A percentile compares a stretch with the other conserved stretches of the same genome.
These are phyloP conservation scores for Laterallus jamaicensis DNA, from an alignment of 2,113 vertebrate genomes.

Conservation along the genomic window DNA sequence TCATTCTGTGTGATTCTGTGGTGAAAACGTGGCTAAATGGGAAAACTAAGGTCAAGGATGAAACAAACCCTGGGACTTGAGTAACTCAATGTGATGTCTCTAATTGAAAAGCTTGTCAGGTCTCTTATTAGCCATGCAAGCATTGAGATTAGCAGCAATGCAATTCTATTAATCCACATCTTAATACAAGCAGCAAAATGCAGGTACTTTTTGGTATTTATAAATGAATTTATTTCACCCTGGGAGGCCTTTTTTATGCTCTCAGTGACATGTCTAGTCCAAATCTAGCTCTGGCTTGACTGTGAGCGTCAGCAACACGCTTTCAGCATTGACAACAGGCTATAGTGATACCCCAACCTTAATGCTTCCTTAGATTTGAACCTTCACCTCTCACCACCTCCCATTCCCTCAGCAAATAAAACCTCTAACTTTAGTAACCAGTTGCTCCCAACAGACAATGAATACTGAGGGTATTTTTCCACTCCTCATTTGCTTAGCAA, in stretches of 20 bases:
- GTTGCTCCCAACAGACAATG: background rate
- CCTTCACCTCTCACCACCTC: background rate
- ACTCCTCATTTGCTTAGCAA: background rate
- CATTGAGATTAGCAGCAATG: background rate
- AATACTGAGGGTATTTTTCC: background rate
- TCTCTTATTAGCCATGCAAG: background rate
- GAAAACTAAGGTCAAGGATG: background rate
- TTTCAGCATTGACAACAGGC: background rate
- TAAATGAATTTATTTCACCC: background rate
- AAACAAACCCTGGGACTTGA: background rate
- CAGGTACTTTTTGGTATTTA: background rate
- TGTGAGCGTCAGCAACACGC: background rate
- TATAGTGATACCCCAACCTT: background rate
- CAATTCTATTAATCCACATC: background rate
- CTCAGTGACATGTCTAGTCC: background rate
- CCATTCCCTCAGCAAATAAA: background rate
- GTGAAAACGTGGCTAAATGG: background rate
- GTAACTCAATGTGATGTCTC: background rate
- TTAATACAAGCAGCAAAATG: background rate
- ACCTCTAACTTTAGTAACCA: background rate
- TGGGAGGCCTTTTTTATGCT: background rate
- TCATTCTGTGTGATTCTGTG: no score
- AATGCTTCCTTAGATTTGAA: background rate
- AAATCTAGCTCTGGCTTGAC: background rate
- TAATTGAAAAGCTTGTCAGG: background rate